Conservation (phyloP, 1,140 invertebrate species). For the Habropoda laboriosa region DNA sequence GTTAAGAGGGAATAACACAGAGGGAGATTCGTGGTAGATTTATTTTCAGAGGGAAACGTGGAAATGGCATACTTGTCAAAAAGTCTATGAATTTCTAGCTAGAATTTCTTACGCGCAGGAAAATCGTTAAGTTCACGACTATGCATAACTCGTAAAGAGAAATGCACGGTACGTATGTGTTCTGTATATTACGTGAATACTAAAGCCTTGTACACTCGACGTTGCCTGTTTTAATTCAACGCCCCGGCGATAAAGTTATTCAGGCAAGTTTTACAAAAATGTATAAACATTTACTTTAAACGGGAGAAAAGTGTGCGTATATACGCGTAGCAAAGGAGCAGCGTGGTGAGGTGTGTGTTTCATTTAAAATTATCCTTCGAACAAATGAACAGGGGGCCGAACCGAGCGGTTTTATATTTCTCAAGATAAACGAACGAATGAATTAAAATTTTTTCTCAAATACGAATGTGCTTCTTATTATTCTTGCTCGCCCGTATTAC, state of each 20-base stretch:
- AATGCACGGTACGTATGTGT: slow-evolving; percentile 33
- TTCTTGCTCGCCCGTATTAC: slow-evolving; percentile 6
- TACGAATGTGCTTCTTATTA: slow-evolving; percentile 1
- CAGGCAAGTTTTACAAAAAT: not conserved
- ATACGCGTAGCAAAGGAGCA: not conserved
- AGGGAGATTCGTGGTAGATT: not conserved
- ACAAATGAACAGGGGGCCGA: not conserved
- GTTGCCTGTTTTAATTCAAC: slow-evolving; percentile 53
- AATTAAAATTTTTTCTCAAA: slow-evolving; percentile 37
- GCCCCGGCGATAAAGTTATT: slow-evolving; percentile 42
- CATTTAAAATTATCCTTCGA: slow-evolving; percentile 30
- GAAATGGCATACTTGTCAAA: not conserved
- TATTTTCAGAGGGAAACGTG: not conserved
- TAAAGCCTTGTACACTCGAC: slow-evolving; percentile 32
- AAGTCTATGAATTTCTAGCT: not conserved
- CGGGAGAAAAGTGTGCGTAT: not conserved
- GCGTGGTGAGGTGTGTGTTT: too few species aligned
- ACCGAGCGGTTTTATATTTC: not conserved
- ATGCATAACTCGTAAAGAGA: slow-evolving; percentile 52
- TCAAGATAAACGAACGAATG: slow-evolving; percentile 23
- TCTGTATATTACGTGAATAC: slow-evolving; percentile 45
- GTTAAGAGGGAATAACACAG: not conserved
- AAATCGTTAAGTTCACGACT: slow-evolving; percentile 52
- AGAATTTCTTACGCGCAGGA: slow-evolving; percentile 19
- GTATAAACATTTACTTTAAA: slow-evolving; percentile 33